These are phyloP conservation scores for Brachyhypopomus gauderio DNA, from an alignment of 2,113 vertebrate genomes.

Conservation along the genomic window DNA sequence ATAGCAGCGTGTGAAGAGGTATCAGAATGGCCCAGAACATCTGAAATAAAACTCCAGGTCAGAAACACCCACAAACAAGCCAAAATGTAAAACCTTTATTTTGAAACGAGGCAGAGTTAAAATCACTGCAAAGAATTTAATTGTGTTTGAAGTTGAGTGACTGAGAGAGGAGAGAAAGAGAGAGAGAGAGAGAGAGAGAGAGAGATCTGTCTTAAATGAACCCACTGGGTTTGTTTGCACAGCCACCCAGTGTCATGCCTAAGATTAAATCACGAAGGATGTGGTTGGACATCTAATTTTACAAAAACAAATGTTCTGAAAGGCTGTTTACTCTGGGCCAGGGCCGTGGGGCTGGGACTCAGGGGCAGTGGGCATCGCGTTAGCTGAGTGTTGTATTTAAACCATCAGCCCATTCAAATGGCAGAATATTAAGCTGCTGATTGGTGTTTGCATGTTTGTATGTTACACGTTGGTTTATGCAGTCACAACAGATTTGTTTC, in stretches of 20 bases:
- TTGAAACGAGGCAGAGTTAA: not conserved
- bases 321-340: slow-evolving; percentile 47
- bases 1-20: not conserved
- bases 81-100: not conserved
- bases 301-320: slow-evolving; percentile 54
- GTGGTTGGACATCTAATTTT: slow-evolving; percentile 55
- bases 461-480: not conserved
- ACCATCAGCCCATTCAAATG: slow-evolving; percentile 29
- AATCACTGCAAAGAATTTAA: not conserved
- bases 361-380: slow-evolving; percentile 13
- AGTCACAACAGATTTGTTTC: not conserved
- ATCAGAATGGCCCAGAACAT: not conserved
- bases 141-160: slow-evolving; percentile 18
- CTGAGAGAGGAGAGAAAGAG: slow-evolving; percentile 7
- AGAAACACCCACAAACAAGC: not conserved
- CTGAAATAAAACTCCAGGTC: not conserved
- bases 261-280: slow-evolving; percentile 55
- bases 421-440: slow-evolving; percentile 12
- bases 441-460: not conserved
- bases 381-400: slow-evolving; percentile 44
- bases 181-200: slow-evolving; percentile 11
- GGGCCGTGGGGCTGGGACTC: slow-evolving; percentile 14
- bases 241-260: slow-evolving; percentile 51
- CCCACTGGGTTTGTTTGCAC: slow-evolving; percentile 49
- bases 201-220: slow-evolving; percentile 46